phyloP scores from a whole-genome alignment of 2,888 invertebrate species.

The Melanchra persicariae region DNA sequence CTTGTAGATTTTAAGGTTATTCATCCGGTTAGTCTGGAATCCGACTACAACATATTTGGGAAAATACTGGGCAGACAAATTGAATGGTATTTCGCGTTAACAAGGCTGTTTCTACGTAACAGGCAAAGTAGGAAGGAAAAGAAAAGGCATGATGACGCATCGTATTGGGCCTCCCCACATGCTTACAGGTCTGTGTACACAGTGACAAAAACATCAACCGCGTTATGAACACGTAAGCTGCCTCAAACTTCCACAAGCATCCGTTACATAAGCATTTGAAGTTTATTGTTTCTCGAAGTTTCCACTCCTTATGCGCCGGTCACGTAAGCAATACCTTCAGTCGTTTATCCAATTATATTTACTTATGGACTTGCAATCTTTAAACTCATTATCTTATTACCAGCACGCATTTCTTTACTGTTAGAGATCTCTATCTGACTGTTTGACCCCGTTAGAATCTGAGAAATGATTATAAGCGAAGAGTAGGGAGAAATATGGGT shows the following conservation, averaged over 20 bases:
- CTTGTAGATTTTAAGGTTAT: too few species aligned
- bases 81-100: too few species aligned
- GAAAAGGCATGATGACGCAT: too few species aligned
- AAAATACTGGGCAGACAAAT: too few species aligned
- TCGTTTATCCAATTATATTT: conserved; percentile 55
- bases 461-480: background rate
- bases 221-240: background rate
- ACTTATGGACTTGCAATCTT: conserved; percentile 44
- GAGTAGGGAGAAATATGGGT: background rate
- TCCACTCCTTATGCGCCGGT: conserved; percentile 28
- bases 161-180: too few species aligned
- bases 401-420: conserved; percentile 55
- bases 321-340: conserved; percentile 27
- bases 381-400: conserved; percentile 55
- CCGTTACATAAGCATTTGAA: conserved; percentile 15
- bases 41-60: too few species aligned
- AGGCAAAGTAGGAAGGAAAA: too few species aligned
- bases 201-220: background rate
- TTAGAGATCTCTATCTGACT: conserved; percentile 27
- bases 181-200: background rate
- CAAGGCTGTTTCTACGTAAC: too few species aligned
- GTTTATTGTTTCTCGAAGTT: conserved; percentile 49
- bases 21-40: too few species aligned
- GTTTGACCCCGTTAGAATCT: conserved; percentile 39
- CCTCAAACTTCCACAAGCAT: background rate